Percentiles rank a stretch among this genome's conserved stretches.
These are phyloP conservation scores for Lycaena phlaeas DNA, from an alignment of 2,888 invertebrate species.

Conservation along the genomic window DNA sequence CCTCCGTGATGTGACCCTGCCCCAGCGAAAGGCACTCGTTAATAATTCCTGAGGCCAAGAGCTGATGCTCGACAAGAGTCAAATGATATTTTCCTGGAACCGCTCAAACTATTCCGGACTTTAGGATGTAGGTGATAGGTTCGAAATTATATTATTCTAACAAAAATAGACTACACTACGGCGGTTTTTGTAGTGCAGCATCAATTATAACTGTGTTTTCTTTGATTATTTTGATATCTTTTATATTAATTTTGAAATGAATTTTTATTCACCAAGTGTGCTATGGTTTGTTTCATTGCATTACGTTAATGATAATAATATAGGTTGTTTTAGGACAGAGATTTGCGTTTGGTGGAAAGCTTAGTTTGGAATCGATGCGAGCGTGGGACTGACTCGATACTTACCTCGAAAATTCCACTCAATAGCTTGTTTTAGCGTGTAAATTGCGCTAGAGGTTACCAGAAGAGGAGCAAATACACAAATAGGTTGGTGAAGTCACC, in stretches of 20 bases:
- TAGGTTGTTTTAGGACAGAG: no score
- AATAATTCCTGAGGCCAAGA: constrained; percentile 8
- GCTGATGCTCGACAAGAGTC: background rate
- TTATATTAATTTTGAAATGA: constrained; percentile 3
- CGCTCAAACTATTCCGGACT: background rate
- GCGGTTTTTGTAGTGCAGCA: constrained; percentile 2
- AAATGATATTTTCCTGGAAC: background rate
- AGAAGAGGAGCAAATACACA: no score
- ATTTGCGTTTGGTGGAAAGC: no score
- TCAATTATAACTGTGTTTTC: constrained; percentile 8
- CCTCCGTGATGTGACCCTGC: constrained; percentile 5
- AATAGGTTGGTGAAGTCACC: no score
- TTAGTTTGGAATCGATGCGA: no score
- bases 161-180: background rate
- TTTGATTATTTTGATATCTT: constrained; percentile 11
- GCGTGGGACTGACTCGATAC: no score
- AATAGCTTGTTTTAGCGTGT: no score
- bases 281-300: constrained; percentile 3
- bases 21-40: constrained; percentile 2
- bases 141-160: background rate
- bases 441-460: no score
- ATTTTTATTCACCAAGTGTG: constrained; percentile 1
- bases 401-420: no score
- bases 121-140: background rate
- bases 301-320: background rate